Base-by-base conservation (phyloP, 2,888 invertebrate genomes). In the Druceiella hillmani region DNA sequence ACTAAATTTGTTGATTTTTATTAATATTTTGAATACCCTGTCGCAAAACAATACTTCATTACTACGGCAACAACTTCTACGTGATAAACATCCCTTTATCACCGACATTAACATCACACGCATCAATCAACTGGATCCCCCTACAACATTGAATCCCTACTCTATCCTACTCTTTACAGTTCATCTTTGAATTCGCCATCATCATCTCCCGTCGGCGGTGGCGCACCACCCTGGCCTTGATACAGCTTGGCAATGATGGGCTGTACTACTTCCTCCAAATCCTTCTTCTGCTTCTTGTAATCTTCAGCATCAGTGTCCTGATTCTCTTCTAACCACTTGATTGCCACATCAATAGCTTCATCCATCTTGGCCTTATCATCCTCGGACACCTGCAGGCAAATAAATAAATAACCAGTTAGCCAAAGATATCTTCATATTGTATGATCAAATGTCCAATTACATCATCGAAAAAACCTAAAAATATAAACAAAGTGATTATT, bases 171-270 rank as follows among this genome's bases (percentile, higher is more conserved):
- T 47, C 54, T 54, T 70, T 78, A 90, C 75, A 90, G 79, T 70
- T 90, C 89, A 63, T 90, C 90, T 63, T 87, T 89, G 59, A 87
- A 79, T 55, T 87, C 83, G 30, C 80, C 81, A 29, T 80, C 81
- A 1, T 81, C 84, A 1, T 81, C 82, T 1, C 78, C 79, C 27
- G 76, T 79, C 20, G 82, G 79, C 12, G 88, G 87, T 11, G 87
- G 86, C 9, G 78, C 78, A 14, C 85, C 87, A 12, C 87, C 90
- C 45, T 84, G 76, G 15, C 86, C 86, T 58, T 92, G 89, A 68
- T 99, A 98, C 50, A 99, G 69, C 70, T 99, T 98, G 36, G 92
- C 85, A 57, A 98, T 90, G 60, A 99, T 98, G 5, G 99, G 99
- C 61, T 97, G 94, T 1, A 95, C 94, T 22, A 95, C 80, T 51